These are phyloP conservation scores for Phrynocephalus versicolor DNA, from an alignment of 2,113 vertebrate genomes.

Conservation along the genomic window DNA sequence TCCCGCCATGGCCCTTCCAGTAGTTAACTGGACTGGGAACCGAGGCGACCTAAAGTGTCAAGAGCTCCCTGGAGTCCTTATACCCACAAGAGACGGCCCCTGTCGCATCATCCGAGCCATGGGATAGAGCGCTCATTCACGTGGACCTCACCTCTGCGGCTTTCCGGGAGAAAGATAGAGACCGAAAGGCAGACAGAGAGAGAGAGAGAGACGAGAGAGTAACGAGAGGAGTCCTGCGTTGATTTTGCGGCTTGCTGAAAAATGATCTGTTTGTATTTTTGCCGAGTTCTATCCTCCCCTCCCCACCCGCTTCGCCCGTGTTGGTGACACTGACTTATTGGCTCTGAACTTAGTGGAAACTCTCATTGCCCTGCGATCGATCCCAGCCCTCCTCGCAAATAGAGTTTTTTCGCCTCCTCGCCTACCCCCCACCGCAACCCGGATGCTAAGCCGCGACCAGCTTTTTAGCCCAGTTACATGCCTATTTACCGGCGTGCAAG, in stretches of 20 bases:
- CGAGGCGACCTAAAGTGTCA: not conserved
- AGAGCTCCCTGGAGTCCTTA: not conserved
- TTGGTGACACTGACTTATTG: conserved; percentile 75
- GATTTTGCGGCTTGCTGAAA: conserved; percentile 59
- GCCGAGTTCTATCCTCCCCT: conserved; percentile 27
- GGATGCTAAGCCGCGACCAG: not conserved
- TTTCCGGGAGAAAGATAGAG: not conserved
- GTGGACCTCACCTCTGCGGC: conserved; percentile 39
- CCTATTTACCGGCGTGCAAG: not conserved
- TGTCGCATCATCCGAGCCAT: conserved; percentile 18
- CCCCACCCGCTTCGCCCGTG: fast-evolving
- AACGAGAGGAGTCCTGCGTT: conserved; percentile 39
- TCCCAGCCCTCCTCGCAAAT: conserved; percentile 68
- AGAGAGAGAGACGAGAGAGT: not conserved
- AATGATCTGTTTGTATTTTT: conserved; percentile 74
- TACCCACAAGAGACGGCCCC: conserved; percentile 32
- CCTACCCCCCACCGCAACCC: conserved; percentile 27
- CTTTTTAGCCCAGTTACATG: not conserved
- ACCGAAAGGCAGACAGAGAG: not conserved
- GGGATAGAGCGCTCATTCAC: conserved; percentile 12
- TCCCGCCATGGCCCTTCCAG: not conserved
- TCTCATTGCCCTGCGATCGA: conserved; percentile 75
- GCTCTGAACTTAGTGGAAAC: conserved; percentile 73
- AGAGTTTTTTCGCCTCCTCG: conserved; percentile 64
- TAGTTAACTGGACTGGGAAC: not conserved